phyloP scores from a whole-genome alignment of 2,888 invertebrate genomes.

The Lamellibrachia columna region DNA sequence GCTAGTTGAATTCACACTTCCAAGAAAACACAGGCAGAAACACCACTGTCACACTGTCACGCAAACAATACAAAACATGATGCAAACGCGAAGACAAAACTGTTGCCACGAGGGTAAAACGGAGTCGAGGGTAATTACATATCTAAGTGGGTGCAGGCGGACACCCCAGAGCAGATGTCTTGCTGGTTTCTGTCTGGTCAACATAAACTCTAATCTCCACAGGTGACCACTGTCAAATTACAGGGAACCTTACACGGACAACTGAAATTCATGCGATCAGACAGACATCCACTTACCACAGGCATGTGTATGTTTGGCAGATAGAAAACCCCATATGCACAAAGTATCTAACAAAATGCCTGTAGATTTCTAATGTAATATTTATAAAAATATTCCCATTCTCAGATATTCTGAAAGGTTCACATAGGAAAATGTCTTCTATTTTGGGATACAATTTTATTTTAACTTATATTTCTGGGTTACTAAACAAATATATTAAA shows the following conservation, averaged over 20 bases:
- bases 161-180: background rate
- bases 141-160: background rate
- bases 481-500: too few species aligned
- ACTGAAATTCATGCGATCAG: background rate
- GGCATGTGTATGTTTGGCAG: background rate
- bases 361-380: background rate
- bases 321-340: background rate
- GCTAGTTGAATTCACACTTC: background rate
- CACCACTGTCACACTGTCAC: background rate
- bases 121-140: background rate
- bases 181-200: background rate
- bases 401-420: background rate
- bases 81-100: background rate
- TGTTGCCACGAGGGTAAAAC: background rate
- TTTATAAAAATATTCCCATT: background rate
- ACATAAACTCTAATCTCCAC: too few species aligned
- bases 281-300: background rate
- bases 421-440: background rate
- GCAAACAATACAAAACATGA: background rate
- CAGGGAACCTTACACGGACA: background rate
- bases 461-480: too few species aligned
- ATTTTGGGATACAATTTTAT: too few species aligned
- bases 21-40: background rate
- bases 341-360: background rate
- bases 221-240: background rate